A percentile compares a stretch with the other conserved stretches of the same genome.
Conservation (phyloP, 2,113 vertebrate species). For the Verasper variegatus region DNA sequence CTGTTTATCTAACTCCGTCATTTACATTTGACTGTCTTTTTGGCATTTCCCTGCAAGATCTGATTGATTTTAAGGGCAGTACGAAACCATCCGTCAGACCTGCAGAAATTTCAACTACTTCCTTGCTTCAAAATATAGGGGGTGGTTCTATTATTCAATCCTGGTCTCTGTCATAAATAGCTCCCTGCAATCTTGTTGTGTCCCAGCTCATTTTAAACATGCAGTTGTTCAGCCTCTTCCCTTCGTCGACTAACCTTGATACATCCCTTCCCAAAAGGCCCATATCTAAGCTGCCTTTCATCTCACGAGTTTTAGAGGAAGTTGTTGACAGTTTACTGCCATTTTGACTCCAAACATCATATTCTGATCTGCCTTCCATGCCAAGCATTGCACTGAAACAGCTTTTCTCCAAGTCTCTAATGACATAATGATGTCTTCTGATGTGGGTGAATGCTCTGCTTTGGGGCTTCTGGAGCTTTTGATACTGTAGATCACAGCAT, state of each 20-base stretch:
- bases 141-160: not conserved
- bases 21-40: too few species aligned
- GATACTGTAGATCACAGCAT: not conserved
- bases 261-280: not conserved
- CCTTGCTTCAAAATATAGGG: not conserved
- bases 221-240: not conserved
- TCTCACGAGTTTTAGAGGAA: not conserved
- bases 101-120: not conserved
- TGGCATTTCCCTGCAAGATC: not conserved
- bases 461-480: not conserved
- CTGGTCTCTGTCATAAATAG: not conserved
- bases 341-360: not conserved
- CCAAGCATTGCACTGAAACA: not conserved
- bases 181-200: slow-evolving; percentile 1
- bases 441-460: not conserved
- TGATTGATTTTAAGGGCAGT: not conserved
- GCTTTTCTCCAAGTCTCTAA: not conserved
- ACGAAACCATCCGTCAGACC: not conserved
- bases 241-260: not conserved
- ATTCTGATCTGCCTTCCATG: not conserved
- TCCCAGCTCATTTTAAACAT: not conserved
- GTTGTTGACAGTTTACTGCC: not conserved
- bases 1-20: not conserved
- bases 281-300: not conserved
- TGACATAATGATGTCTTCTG: not conserved